Percentiles rank a stretch among this genome's conserved stretches.
Conservation (phyloP, 2,113 vertebrate genomes). For the Sphaerodactylus townsendi region DNA sequence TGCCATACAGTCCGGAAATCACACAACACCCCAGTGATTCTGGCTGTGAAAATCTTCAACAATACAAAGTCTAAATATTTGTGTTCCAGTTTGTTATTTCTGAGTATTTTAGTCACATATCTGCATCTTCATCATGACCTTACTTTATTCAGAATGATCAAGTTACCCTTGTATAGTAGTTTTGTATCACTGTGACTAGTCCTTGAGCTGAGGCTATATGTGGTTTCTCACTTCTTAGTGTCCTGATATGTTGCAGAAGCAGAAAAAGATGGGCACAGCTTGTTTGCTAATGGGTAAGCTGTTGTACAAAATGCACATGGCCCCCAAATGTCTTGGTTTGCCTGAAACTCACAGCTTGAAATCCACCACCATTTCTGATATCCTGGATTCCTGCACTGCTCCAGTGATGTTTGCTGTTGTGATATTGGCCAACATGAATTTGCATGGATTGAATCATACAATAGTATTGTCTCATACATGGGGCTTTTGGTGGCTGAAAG, state of each 20-base stretch:
- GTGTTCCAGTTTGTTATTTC: not conserved
- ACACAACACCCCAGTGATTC: too few species aligned
- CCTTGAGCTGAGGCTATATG: conserved; percentile 9
- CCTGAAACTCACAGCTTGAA: conserved; percentile 23
- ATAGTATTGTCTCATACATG: conserved; percentile 6
- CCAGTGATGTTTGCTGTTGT: conserved; percentile 22
- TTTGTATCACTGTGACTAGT: conserved; percentile 27
- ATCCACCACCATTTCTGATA: not conserved
- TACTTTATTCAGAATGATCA: conserved; percentile 26
- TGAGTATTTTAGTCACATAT: not conserved
- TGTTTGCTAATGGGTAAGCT: conserved; percentile 39
- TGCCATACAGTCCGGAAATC: too few species aligned
- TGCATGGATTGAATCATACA: conserved; percentile 6
- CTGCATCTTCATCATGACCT: conserved; percentile 18
- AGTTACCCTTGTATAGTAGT: conserved; percentile 24
- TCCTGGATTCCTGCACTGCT: conserved; percentile 6
- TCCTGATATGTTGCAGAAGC: conserved; percentile 43
- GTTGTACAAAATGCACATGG: conserved; percentile 20
- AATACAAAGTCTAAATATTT: too few species aligned
- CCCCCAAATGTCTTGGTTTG: not conserved
- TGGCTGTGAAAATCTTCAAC: too few species aligned
- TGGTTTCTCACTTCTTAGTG: conserved; percentile 35
- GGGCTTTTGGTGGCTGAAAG: not conserved
- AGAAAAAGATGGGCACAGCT: conserved; percentile 40
- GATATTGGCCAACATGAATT: conserved; percentile 3